Percentiles rank a stretch among this genome's conserved stretches.
Evolutionary conservation across 2,888 invertebrate genomes (phyloP).

Genomic region (Phortica okadai): DNA sequence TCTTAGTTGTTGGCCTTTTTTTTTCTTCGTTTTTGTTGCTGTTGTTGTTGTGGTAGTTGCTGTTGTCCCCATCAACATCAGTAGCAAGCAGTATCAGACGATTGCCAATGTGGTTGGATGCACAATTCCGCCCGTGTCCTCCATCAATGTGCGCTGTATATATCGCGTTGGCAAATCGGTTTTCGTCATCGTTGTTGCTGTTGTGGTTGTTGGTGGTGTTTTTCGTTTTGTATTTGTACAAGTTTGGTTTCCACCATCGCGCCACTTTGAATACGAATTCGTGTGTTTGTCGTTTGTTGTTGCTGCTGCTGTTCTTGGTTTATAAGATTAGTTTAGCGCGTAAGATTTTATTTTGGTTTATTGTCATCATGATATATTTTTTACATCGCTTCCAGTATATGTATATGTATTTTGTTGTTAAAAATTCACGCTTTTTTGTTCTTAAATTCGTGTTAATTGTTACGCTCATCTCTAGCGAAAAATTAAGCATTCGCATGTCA

Average conservation of each 20-base stretch:
- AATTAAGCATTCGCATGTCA: not conserved
- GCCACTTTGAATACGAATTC: conserved; percentile 5
- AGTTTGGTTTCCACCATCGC: conserved; percentile 45
- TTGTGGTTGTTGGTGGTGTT: not conserved
- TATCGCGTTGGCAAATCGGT: conserved; percentile 31
- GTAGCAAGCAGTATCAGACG: conserved; percentile 8
- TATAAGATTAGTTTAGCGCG: conserved; percentile 39
- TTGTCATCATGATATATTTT: too few species aligned
- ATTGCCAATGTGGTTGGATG: not conserved
- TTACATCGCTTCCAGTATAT: too few species aligned
- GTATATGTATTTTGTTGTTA: not conserved
- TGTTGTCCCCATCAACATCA: conserved; percentile 21
- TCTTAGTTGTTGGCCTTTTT: conserved; percentile 43
- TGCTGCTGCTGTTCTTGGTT: conserved; percentile 38
- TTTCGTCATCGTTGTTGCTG: not conserved
- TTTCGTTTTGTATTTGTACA: conserved; percentile 2
- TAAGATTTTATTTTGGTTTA: not conserved
- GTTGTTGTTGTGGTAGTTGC: conserved; percentile 45
- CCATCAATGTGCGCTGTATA: conserved; percentile 4
- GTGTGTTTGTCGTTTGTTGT: conserved; percentile 21
- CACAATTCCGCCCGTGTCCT: not conserved
- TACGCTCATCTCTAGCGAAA: not conserved
- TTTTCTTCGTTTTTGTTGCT: conserved; percentile 48
- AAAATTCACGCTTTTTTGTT: not conserved
- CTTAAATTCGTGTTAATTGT: not conserved